These are phyloP conservation scores for Drosophila gunungcola DNA, from an alignment of 1,140 invertebrate species.

Conservation along the genomic window DNA sequence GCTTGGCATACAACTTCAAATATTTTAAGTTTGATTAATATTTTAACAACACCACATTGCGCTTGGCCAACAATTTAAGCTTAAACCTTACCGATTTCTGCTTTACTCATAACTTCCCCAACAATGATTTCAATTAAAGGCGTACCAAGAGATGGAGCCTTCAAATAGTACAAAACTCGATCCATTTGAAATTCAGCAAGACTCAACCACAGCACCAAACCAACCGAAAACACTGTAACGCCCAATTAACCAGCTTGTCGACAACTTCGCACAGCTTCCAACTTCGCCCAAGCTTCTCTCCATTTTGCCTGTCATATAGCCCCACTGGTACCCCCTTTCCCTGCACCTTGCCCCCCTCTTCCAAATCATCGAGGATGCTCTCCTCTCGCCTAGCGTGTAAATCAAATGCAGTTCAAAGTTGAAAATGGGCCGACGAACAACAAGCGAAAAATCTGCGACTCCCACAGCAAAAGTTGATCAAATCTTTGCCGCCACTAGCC, in stretches of 20 bases:
- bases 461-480: slow-evolving; percentile 70
- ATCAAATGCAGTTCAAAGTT: slow-evolving; percentile 76
- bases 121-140: slow-evolving; percentile 29
- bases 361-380: slow-evolving; percentile 24
- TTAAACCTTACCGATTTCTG: not conserved
- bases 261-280: slow-evolving; percentile 47
- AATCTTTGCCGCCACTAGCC: slow-evolving; percentile 45
- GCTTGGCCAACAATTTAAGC: not conserved
- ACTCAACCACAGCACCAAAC: slow-evolving; percentile 23
- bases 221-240: slow-evolving; percentile 52
- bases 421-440: slow-evolving; percentile 59
- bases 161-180: slow-evolving; percentile 1
- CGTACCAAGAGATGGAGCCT: not conserved
- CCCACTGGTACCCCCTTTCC: slow-evolving; percentile 3
- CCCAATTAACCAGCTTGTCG: slow-evolving; percentile 73
- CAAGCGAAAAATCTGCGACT: slow-evolving; percentile 63
- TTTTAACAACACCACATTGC: too few relatives aligned
- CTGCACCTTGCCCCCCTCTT: not conserved
- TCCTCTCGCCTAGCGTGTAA: slow-evolving; percentile 55
- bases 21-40: too few relatives aligned
- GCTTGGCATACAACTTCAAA: too few relatives aligned
- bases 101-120: not conserved
- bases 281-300: slow-evolving; percentile 5
- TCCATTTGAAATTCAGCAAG: slow-evolving; percentile 17
- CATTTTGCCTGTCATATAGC: not conserved